Evolutionary conservation across 1,140 invertebrate species (phyloP).

Genomic region (Apis laboriosa): DNA sequence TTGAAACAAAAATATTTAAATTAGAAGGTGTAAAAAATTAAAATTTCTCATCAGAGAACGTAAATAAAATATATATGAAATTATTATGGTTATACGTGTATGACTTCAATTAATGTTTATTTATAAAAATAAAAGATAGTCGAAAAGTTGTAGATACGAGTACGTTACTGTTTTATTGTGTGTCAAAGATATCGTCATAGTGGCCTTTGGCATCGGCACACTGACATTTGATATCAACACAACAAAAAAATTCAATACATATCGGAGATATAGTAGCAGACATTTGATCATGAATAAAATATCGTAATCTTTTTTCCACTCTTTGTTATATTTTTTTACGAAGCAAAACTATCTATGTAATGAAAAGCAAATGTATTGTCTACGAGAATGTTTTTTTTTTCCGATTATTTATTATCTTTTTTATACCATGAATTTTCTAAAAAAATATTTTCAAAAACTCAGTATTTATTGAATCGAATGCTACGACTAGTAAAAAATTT

Average conservation of each 20-base stretch:
- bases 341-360: too few species aligned
- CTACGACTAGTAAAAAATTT: too few species aligned
- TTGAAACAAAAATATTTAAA: not conserved
- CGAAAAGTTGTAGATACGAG: not conserved
- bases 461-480: too few species aligned
- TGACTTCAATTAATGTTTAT: not conserved
- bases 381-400: too few species aligned
- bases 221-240: slow-evolving; percentile 40
- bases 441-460: too few species aligned
- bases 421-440: too few species aligned
- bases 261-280: slow-evolving; percentile 1
- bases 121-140: not conserved
- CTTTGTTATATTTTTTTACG: not conserved
- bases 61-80: not conserved
- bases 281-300: not conserved
- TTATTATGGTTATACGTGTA: not conserved
- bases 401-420: too few species aligned
- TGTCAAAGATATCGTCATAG: slow-evolving; percentile 42
- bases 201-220: slow-evolving; percentile 43
- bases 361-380: too few species aligned
- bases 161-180: slow-evolving; percentile 44
- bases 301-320: not conserved
- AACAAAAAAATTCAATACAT: slow-evolving; percentile 27
- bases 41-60: not conserved
- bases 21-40: not conserved